Base-by-base conservation (phyloP, 1,140 invertebrate genomes). In the Zaprionus gabonicus region DNA sequence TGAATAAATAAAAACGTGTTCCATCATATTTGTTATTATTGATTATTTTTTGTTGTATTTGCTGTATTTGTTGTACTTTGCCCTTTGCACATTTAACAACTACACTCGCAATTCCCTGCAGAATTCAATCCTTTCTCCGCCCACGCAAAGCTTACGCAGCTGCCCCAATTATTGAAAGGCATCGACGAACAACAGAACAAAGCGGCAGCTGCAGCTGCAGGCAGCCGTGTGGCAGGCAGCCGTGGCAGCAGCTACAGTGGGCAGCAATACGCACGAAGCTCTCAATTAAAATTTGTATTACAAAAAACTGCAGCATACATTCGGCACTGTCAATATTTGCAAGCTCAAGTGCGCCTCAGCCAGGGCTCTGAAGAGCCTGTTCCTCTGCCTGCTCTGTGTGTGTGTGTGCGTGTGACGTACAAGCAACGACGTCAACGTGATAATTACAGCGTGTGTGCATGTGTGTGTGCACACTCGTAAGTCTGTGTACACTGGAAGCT, bases 121-220 rank as follows among this genome's bases (percentile, higher is more conserved):
- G 53, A 56, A 4, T 38, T 20, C 46, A 71, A 25, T 27, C 38
- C 55, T 25, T 69, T 56, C 60, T n/a, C 13, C 27, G 15, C 51
- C 34, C 41, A 66, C 81, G n/a, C 44, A 53, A 28, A 51, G 67
- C 72, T 75, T 53, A 62, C 56, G 76, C 64, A 69, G 59, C 69
- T 88, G 85, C 68, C 84, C 84, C 78, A 87, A 84, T 90, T 85
- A 90, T 88, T 81, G 71, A 46, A 73, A 73, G 71, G 62, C 69
- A 76, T 53, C 73, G 56, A 58, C 57, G 57, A 56, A 69, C 57
- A 69, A 41, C 23, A 53, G 36, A 15, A 76, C 60, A 49, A 53
- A 36, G 27, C 15, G 41, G 27, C 56, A 59, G 20, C 38, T 17
- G n/a, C n/a, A 46, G 41, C 41, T 7, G 41, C 41, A 46, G 56